Evolutionary conservation across 2,113 vertebrate species (phyloP), one percentile per base, ranked within the genome.

Genomic region (Sorex fumeus): DNA sequence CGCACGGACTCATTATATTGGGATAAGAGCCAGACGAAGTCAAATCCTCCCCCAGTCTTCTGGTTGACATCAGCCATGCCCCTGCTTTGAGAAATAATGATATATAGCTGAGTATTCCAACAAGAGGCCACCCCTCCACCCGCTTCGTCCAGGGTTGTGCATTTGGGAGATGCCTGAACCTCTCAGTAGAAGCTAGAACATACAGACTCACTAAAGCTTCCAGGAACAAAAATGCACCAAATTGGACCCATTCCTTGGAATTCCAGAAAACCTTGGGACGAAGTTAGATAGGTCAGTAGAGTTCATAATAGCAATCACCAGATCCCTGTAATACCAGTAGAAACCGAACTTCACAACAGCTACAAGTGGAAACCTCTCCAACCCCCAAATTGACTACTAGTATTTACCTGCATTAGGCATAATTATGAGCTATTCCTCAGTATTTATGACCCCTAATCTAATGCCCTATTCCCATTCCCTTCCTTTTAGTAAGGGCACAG

Each of bases 21-120:
- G 53, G 27, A 71, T 69, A 27, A 81, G 32, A 79, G 45, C 5
- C 19, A 82, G 12, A 78, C 27, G 64, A 69, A 66, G 28, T 30
- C 16, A 78, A 53, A 10, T 13, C 75, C 84, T 70, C 32, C 66
- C 18, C 53, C 18, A 18, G 13, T 16, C 23, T 87, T 93, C 36
- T 43, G 32, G 13, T 30, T 71, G 69, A 23, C 69, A 79, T 57
- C 34, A 86, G 4, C 36, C 30, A 79, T 0, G 23, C 12, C 25
- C 30, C 23, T 34, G 50, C 5, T 50, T 76, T 67, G n/a, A 93
- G 21, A 91, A 93, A 89, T 66, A 47, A 53, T 87, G 21, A 85
- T 40, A 70, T 0, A 16, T 7, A n/a, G 16, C 64, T 77, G 36
- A 3, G 7, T 67, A 50, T 50, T 32, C 28, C 75, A 40, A 27